These are phyloP conservation scores for Platalea minor DNA, from an alignment of 2,797 vertebrate species.

Conservation along the genomic window DNA sequence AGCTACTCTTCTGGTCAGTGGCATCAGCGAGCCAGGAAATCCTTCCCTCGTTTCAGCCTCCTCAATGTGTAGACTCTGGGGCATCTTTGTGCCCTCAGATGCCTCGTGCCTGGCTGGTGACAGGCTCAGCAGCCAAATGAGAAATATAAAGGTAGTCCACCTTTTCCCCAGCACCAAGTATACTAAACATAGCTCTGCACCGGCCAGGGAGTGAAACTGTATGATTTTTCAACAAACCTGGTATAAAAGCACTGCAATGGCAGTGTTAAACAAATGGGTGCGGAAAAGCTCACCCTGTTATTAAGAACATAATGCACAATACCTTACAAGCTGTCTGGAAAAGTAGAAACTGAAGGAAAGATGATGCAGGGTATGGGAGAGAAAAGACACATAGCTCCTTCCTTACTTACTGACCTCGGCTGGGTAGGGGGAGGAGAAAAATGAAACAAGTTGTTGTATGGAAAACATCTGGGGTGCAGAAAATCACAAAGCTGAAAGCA, in stretches of 20 bases:
- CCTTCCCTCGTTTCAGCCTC: not conserved
- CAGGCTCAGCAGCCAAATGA: not conserved
- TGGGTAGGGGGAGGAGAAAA: not conserved
- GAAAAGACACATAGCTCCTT: not conserved
- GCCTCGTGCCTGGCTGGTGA: not conserved
- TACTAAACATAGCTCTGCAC: not conserved
- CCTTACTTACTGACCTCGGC: not conserved
- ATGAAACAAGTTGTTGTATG: not conserved
- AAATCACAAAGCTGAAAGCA: not conserved
- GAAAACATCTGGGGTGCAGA: slow-evolving; percentile 13
- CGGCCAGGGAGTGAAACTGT: not conserved
- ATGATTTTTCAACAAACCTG: not conserved
- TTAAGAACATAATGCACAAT: not conserved
- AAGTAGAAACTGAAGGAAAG: not conserved
- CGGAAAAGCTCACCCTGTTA: not conserved
- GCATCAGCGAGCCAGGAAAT: not conserved
- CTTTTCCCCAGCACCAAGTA: not conserved
- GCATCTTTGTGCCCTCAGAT: not conserved
- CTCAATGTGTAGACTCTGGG: not conserved
- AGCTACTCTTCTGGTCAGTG: not conserved
- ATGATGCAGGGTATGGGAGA: not conserved
- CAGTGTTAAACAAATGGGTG: not conserved
- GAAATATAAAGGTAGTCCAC: not conserved
- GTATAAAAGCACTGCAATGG: not conserved
- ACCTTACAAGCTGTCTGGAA: not conserved